Percentiles rank a stretch among this genome's conserved stretches.
Conservation (phyloP, 1,140 invertebrate species). For the Ganaspis sp. region DNA sequence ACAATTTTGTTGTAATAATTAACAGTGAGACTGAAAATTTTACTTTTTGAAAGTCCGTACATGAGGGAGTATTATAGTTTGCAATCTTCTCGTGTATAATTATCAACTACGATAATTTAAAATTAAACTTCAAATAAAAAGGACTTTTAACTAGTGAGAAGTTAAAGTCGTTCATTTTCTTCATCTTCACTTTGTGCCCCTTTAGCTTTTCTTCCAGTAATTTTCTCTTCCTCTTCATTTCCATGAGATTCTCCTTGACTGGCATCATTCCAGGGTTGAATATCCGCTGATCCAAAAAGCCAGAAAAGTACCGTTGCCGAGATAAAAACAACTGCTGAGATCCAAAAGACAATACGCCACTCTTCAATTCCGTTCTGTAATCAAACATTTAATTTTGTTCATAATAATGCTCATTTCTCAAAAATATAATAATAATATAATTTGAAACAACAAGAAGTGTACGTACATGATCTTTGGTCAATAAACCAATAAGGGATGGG, state of each 20-base stretch:
- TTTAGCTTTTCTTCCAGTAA: constrained; percentile 46
- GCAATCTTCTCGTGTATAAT: constrained; percentile 11
- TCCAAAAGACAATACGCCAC: constrained; percentile 87
- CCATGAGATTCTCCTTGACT: background rate
- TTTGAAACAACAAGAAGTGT: constrained; percentile 17
- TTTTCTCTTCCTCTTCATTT: constrained; percentile 60
- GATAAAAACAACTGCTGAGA: constrained; percentile 83
- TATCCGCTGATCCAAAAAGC: constrained; percentile 80
- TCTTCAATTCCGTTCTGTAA: constrained; percentile 84
- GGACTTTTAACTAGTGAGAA: background rate
- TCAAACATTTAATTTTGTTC: constrained; percentile 36
- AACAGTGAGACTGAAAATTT: background rate
- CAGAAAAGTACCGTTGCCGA: constrained; percentile 83
- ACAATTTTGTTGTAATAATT: background rate
- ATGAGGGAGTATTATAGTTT: background rate
- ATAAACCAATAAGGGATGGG: constrained; percentile 82
- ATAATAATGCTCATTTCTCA: too few species aligned
- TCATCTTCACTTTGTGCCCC: constrained; percentile 57
- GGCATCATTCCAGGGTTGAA: constrained; percentile 81
- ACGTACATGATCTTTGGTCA: constrained; percentile 81
- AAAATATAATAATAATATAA: too few species aligned
- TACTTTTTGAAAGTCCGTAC: background rate
- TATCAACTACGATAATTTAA: background rate
- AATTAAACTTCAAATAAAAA: constrained; percentile 22
- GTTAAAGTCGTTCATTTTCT: constrained; percentile 65